Conservation (phyloP, 2,888 invertebrate species). For the Ceramica pisi region DNA sequence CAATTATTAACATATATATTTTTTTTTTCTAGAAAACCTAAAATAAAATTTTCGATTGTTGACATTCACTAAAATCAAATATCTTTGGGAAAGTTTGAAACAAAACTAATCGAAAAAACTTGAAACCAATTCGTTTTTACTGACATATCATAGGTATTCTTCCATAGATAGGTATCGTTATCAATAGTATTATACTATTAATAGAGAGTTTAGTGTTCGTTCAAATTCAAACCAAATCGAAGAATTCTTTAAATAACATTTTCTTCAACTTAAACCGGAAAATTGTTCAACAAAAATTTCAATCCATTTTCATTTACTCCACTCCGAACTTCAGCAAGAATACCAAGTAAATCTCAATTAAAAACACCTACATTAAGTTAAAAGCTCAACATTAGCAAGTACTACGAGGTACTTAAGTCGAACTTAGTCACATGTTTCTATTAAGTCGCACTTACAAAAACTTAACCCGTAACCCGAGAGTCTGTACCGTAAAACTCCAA, state of each 20-base stretch:
- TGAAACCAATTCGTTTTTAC: background rate
- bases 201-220: background rate
- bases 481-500: slow-evolving; percentile 65
- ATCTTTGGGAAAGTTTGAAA: background rate
- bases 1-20: too few relatives aligned
- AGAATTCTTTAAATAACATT: background rate
- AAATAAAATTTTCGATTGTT: background rate
- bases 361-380: slow-evolving; percentile 56
- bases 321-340: slow-evolving; percentile 29
- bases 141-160: background rate
- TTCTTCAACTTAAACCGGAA: background rate
- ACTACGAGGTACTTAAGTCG: slow-evolving; percentile 44
- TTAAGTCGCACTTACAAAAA: slow-evolving; percentile 71
- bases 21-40: background rate
- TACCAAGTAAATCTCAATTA: slow-evolving; percentile 56
- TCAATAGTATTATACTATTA: background rate
- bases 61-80: background rate
- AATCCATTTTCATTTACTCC: slow-evolving; percentile 38
- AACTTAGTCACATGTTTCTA: slow-evolving; percentile 71
- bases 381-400: slow-evolving; percentile 63
- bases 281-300: slow-evolving; percentile 33
- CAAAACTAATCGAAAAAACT: background rate
- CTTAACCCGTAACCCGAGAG: slow-evolving; percentile 64
- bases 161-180: background rate
- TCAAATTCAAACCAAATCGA: background rate